Evolutionary conservation across 2,113 vertebrate species (phyloP), one percentile per base, ranked within the genome.

Genomic region (Forbesichthys papilliferus): DNA sequence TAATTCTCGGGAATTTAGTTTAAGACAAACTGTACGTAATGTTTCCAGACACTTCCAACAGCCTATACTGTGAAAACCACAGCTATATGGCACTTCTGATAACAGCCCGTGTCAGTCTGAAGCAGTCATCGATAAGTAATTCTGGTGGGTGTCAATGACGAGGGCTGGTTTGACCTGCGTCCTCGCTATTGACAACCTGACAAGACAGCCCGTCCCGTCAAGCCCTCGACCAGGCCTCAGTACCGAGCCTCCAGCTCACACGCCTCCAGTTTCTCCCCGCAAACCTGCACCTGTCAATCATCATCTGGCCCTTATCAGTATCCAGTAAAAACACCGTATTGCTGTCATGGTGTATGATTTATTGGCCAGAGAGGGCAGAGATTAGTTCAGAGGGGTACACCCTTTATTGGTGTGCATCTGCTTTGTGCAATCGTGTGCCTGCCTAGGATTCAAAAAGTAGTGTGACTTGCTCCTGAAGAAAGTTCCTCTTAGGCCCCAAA

Each of bases 151-250:
- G 7, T 27, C 55, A 49, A 16, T 63, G 48, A 62, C 61, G 69
- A 61, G 57, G 54, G 34, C 27, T n/a, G 11, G 46, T 8, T 61
- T 57, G 67, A 66, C 47, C 27, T 16, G 33, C 58, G 68, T 66
- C 67, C 77, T n/a, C 33, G 16, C 48, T 65, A 80, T 72, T 65
- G 78, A 75, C 53, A 34, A 80, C 52, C 69, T 69, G 73, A 80
- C 73, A 78, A 65, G 57, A 57, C 47, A 51, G 53, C 47, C 51
- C 52, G n/a, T 7, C 12, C n/a, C 27, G 42, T 3, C 48, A 69
- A 20, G 11, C 56, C n/a, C 18, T 20, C 11, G 1, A 48, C 34
- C 18, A 51, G 18, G 2, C 10, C 62, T 69, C 36, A 59, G 54
- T 34, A 70, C 52, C 42, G 18, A 34, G 27, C 54, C 52, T 69